Evolutionary conservation across 2,113 vertebrate species (phyloP).

Genomic region (Drymodes brunneopygia): DNA sequence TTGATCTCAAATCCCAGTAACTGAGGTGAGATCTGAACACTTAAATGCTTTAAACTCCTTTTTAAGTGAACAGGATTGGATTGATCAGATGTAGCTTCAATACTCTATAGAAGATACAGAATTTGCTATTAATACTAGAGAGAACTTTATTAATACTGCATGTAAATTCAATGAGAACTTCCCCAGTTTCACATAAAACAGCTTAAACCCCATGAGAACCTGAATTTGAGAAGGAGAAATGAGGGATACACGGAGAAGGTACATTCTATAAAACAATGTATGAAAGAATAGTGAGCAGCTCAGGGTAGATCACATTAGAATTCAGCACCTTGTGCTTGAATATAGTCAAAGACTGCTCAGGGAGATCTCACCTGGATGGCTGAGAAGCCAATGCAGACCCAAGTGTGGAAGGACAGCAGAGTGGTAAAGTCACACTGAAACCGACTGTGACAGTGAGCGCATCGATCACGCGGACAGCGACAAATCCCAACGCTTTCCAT

Average conservation of each 20-base stretch:
- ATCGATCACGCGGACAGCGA: rapidly evolving
- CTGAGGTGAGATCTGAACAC: not conserved
- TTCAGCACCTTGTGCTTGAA: not conserved
- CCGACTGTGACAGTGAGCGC: not conserved
- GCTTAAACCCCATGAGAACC: not conserved
- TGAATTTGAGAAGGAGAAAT: not conserved
- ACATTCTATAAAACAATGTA: not conserved
- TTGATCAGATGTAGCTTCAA: not conserved
- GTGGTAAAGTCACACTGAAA: not conserved
- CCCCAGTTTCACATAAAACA: not conserved
- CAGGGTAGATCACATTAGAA: not conserved
- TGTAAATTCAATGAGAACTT: not conserved
- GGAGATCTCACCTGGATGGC: not conserved
- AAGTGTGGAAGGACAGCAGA: not conserved
- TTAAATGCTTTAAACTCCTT: not conserved
- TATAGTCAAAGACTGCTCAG: not conserved
- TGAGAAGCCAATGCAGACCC: not conserved
- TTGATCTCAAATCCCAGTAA: not conserved
- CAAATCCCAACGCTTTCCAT: not conserved
- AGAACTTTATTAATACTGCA: not conserved
- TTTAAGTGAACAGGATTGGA: not conserved
- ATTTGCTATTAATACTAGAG: not conserved
- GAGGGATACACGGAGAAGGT: not conserved
- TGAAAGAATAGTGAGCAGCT: not conserved
- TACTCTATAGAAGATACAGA: not conserved